Base-by-base conservation (phyloP, 1,140 invertebrate species). In the Diuraphis noxia region DNA sequence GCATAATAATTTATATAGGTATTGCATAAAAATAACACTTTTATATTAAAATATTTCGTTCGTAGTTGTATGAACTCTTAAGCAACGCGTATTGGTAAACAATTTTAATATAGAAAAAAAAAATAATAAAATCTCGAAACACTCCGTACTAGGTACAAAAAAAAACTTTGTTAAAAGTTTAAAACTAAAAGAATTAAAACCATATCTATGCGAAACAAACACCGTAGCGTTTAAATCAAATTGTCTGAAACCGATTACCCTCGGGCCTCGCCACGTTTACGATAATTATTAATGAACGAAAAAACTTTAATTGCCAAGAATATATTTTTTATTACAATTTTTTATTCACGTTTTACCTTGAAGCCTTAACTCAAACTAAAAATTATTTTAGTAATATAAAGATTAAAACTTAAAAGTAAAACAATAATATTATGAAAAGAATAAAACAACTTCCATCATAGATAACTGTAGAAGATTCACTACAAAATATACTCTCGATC, bases 81-180 rank as follows among this genome's bases (percentile, higher is more conserved):
- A 72, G 56, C 56, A 72, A 72, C 56, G 56, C 56, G n/a, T 72
- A 72, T 72, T 38, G 21, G 36, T 79, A 79, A 25, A 79, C 21
- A 30, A 30, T 40, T 38, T 82, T 25, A 82, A 41, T 40, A 13
- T 40, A 25, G 41, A 82, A 49, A 56, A n/a, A 72, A 72, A 30
- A 25, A 82, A 30, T 82, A 84, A n/a, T n/a, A 34, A 85, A 84
- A 84, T 41, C 38, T 25, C 38, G 43, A 46, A 46, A n/a, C 40
- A 17, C n/a, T 34, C n/a, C 82, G 82, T 85, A 46, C 82, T 85
- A 85, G 82, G 82, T 46, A 85, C 82, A 46, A 85, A 85, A 85
- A 82, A 46, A 41, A 82, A 82, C 79, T 38, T 82, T 43, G 38
- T n/a, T 41, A 84, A 84, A 84, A 84, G 81, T 84, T 84, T 84